phyloP scores from a whole-genome alignment of 1,140 invertebrate genomes.

The Drosophila yakuba region DNA sequence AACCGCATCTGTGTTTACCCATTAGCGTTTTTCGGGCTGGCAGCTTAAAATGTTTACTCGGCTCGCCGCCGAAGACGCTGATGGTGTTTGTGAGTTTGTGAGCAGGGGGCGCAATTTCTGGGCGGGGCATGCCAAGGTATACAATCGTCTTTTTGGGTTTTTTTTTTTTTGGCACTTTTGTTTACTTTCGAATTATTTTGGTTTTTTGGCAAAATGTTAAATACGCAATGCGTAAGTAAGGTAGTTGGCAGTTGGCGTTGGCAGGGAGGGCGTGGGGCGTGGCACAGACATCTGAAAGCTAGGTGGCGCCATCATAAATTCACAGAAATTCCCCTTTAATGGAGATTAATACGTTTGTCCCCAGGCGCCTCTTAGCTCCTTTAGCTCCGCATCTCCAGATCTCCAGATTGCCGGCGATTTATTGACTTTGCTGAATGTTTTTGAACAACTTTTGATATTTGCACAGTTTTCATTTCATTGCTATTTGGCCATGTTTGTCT shows the following conservation, averaged over 20 bases:
- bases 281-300: conserved; percentile 48
- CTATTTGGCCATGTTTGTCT: conserved; percentile 36
- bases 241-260: conserved; percentile 18
- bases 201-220: conserved; percentile 51
- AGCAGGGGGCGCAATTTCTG: background rate
- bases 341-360: conserved; percentile 72
- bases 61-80: conserved; percentile 45
- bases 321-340: conserved; percentile 83
- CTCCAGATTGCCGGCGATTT: conserved; percentile 13
- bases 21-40: conserved; percentile 76
- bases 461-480: conserved; percentile 51
- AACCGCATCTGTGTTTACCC: conserved; percentile 72
- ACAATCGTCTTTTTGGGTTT: conserved; percentile 28
- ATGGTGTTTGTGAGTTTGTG: background rate
- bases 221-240: conserved; percentile 56
- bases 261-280: conserved; percentile 10
- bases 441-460: conserved; percentile 63
- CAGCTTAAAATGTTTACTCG: conserved; percentile 74
- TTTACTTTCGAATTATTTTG: conserved; percentile 56
- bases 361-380: conserved; percentile 21
- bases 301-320: conserved; percentile 76
- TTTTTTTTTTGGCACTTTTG: conserved; percentile 26
- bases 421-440: conserved; percentile 82
- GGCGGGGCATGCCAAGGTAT: conserved; percentile 29
- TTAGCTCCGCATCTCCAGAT: background rate